Evolutionary conservation across 1,140 invertebrate species (phyloP).

Genomic region (Heliconius nattereri): DNA sequence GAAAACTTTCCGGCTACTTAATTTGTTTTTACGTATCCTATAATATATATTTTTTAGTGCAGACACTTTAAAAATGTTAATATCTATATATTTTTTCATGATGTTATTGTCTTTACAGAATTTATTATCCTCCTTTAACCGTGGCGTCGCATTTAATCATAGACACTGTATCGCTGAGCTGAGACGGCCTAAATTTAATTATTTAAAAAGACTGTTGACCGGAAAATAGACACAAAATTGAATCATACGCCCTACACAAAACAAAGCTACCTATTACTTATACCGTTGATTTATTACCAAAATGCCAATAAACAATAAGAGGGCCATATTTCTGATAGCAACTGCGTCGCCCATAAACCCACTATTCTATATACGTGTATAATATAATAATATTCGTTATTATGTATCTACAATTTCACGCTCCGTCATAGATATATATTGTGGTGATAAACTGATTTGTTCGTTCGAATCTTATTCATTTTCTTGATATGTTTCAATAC

Average conservation of each 20-base stretch:
- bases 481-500: not conserved
- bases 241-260: not conserved
- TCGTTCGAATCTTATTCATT: not conserved
- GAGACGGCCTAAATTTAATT: not conserved
- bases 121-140: too few species aligned
- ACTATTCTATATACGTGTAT: not conserved
- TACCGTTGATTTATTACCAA: constrained; percentile 3
- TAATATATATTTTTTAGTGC: too few species aligned
- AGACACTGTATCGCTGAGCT: too few species aligned
- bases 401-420: not conserved
- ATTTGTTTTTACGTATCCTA: too few species aligned
- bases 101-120: too few species aligned
- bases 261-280: constrained; percentile 4
- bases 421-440: not conserved
- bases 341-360: constrained; percentile 4
- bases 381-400: not conserved
- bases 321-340: constrained; percentile 8
- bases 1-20: too few species aligned
- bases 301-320: constrained; percentile 11
- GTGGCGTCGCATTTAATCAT: too few species aligned
- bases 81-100: too few species aligned
- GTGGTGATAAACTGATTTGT: constrained; percentile 6
- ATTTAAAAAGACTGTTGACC: not conserved
- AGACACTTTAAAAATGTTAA: too few species aligned
- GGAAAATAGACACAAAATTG: not conserved